Base-by-base conservation (phyloP, 2,888 invertebrate species). In the Cephus rjabovi region DNA sequence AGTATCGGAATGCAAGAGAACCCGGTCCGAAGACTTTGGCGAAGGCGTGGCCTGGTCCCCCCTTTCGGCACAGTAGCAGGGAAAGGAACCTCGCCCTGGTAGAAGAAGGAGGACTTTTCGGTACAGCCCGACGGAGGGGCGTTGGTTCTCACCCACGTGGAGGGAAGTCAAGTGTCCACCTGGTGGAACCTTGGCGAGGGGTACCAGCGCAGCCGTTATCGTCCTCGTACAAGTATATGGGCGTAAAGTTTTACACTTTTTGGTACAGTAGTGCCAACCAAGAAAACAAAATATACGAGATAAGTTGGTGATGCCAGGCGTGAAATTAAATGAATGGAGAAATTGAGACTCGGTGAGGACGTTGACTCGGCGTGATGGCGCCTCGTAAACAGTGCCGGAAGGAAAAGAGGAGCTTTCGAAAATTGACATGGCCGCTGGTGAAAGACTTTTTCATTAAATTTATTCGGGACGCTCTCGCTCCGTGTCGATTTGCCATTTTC, bases 371-470 rank as follows among this genome's bases (percentile, higher is more conserved):
- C 23, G 23, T 33, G 31, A 74, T 78, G 78, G 80, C 81, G 79
- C 80, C 82, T 82, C 80, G 79, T 80, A 79, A 79, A 82, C 76
- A 82, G 77, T 69, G 74, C 73, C 75, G 73, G 73, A 74, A n/a
- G 75, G 74, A 73, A 79, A 81, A 79, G 79, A 79, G 80, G 77
- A 83, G 83, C 83, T 83, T 83, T 83, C 82, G 82, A 83, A 83
- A 83, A 83, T 77, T 71, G 71, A 33, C 71, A 30, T 71, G 71
- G 33, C 12, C 76, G 79, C 79, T 78, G 79, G 56, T 77, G 83
- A 78, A 79, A 83, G 80, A 83, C 80, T 83, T 83, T 79, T 76
- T 75, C 80, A 79, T 77, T 76, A 80, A 83, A 81, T 81, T 76
- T 80, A 71, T 34, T 31, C 71, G 23, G 56, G 56, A 56, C 56